Conservation (phyloP, 2,797 vertebrate species). For the Chloroceryle amazona region DNA sequence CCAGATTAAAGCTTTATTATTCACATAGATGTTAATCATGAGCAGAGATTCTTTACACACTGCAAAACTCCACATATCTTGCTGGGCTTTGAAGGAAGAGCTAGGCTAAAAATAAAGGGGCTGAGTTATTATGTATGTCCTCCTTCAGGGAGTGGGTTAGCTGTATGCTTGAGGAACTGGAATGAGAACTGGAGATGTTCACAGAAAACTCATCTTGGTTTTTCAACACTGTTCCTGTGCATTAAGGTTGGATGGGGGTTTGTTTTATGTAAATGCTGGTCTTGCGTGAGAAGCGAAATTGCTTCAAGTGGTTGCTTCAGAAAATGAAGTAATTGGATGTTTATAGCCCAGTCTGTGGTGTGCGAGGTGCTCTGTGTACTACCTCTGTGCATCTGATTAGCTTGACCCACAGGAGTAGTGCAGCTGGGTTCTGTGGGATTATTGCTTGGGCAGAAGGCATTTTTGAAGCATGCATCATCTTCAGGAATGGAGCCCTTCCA, state of each 20-base stretch:
- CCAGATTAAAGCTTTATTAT: slow-evolving; percentile 67
- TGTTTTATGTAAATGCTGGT: not conserved
- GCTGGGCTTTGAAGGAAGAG: slow-evolving; percentile 55
- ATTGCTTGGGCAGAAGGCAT: not conserved
- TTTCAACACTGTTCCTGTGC: not conserved
- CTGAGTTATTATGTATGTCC: slow-evolving; percentile 29
- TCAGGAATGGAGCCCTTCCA: slow-evolving; percentile 12
- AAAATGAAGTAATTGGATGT: not conserved
- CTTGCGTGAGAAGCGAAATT: not conserved
- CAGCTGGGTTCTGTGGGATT: not conserved
- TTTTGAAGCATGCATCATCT: slow-evolving; percentile 9
- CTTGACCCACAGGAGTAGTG: accelerated
- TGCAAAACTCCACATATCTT: slow-evolving; percentile 23
- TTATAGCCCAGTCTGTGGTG: not conserved
- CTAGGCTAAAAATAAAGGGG: slow-evolving; percentile 59
- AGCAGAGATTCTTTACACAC: slow-evolving; percentile 12
- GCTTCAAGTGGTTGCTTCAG: not conserved
- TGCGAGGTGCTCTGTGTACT: not conserved
- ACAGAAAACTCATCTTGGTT: not conserved
- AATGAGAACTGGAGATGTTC: not conserved
- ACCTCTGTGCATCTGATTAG: not conserved
- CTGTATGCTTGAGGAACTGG: not conserved
- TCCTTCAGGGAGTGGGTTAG: slow-evolving; percentile 35
- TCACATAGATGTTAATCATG: slow-evolving; percentile 54
- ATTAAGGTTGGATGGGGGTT: not conserved